Percentiles rank a stretch among this genome's conserved stretches.
Evolutionary conservation across 35 echinoderm and acorn worm genomes (phyloP).

Genomic region (Eucidaris tribuloides): DNA sequence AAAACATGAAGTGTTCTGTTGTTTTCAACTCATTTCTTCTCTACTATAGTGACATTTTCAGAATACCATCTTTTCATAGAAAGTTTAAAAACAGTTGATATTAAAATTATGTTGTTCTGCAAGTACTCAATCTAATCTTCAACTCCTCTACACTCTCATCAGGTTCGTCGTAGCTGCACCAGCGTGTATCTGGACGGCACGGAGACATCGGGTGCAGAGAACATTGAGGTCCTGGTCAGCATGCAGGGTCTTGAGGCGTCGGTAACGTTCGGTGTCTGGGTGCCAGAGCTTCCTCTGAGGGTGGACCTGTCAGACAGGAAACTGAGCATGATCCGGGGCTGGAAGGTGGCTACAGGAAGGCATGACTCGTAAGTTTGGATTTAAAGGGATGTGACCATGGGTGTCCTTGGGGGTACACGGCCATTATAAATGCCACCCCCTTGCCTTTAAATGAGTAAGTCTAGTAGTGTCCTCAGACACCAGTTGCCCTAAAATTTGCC

Average conservation of each 20-base stretch:
- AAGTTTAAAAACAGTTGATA: too few species aligned
- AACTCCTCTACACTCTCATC: background rate
- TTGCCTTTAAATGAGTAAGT: background rate
- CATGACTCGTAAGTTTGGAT: background rate
- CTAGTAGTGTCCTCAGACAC: background rate
- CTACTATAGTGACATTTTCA: too few species aligned
- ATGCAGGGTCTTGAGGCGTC: conserved; percentile 23
- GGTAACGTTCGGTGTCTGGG: conserved; percentile 68
- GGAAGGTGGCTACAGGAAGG: conserved; percentile 65
- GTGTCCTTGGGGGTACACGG: background rate
- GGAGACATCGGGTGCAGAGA: conserved; percentile 51
- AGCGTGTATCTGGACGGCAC: conserved; percentile 72
- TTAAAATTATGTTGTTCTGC: too few species aligned
- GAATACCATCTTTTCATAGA: too few species aligned
- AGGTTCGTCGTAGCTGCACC: conserved; percentile 69
- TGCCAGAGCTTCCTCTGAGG: conserved; percentile 79
- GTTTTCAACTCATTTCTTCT: too few species aligned
- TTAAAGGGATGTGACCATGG: background rate
- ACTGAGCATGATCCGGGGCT: conserved; percentile 80
- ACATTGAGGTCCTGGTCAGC: conserved; percentile 34
- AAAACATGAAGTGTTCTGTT: too few species aligned
- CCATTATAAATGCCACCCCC: background rate
- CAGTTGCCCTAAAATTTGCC: background rate
- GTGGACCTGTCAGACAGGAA: conserved; percentile 74
- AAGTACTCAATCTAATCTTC: too few species aligned